Percentiles rank a stretch among this genome's conserved stretches.
Conservation (phyloP, 2,797 vertebrate genomes). For the Loris lydekkerianus region DNA sequence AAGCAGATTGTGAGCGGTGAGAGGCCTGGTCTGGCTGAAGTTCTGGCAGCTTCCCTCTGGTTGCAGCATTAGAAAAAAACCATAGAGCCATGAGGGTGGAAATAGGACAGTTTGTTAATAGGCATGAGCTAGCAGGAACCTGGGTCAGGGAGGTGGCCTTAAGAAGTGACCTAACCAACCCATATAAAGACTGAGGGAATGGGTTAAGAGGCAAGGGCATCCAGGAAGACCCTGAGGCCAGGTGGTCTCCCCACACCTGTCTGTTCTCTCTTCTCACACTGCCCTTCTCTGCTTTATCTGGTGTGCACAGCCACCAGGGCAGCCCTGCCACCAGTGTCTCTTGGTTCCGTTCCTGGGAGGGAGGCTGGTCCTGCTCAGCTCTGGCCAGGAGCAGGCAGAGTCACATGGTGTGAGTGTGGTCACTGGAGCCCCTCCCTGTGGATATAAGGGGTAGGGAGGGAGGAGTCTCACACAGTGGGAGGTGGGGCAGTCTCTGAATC, state of each 20-base stretch:
- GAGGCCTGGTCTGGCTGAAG: background rate
- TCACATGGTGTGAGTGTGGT: accelerated
- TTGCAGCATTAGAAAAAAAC: background rate
- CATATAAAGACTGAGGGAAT: accelerated
- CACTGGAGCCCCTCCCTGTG: background rate
- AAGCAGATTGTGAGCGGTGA: accelerated
- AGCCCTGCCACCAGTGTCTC: background rate
- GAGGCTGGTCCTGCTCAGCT: background rate
- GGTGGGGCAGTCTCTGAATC: background rate
- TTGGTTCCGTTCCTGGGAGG: background rate
- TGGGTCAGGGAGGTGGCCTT: too few relatives aligned
- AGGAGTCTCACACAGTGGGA: background rate
- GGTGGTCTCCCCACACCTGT: background rate
- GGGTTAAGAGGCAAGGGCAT: background rate
- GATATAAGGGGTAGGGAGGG: background rate
- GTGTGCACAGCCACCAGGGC: accelerated
- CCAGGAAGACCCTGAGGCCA: accelerated
- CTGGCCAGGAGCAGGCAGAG: background rate
- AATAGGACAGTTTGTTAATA: background rate
- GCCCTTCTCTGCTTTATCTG: background rate
- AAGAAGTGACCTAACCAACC: background rate
- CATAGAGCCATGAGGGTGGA: background rate
- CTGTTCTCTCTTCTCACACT: background rate
- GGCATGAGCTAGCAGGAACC: accelerated
- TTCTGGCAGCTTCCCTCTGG: background rate